Conservation (phyloP, 2,797 vertebrate genomes). For the Rallus crepitans region DNA sequence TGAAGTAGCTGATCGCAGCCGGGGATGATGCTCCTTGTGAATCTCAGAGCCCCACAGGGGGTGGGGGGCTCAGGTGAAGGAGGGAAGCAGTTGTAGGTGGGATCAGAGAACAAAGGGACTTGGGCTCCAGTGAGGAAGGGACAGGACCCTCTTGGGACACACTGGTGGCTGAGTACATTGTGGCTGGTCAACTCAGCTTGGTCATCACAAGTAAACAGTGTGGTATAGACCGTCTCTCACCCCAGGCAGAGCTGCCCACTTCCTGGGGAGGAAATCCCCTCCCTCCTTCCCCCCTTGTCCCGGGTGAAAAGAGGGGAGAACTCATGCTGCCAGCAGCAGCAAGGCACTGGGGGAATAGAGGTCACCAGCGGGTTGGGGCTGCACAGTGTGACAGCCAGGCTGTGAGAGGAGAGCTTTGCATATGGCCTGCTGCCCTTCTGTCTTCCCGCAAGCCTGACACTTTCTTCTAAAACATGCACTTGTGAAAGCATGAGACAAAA, state of each 20-base stretch:
- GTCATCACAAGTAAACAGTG: background rate
- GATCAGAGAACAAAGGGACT: background rate
- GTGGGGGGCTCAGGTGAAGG: background rate
- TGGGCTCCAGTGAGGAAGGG: background rate
- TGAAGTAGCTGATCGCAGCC: background rate
- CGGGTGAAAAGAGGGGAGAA: background rate
- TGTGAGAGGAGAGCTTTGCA: accelerated
- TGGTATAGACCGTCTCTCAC: background rate
- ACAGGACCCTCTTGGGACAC: background rate
- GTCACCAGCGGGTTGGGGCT: background rate
- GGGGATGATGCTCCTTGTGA: background rate
- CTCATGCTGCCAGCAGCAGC: background rate
- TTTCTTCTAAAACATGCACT: background rate
- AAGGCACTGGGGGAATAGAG: accelerated
- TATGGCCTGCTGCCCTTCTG: background rate
- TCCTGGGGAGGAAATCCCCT: background rate
- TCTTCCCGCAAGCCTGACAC: background rate
- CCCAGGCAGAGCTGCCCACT: background rate
- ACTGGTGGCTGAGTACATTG: background rate
- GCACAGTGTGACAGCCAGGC: background rate
- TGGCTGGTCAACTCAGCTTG: background rate
- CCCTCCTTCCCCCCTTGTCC: too few relatives aligned
- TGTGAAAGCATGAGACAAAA: background rate
- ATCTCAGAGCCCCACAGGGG: background rate
- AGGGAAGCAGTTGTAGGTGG: background rate